Base-by-base conservation (phyloP, 2,888 invertebrate genomes). In the Eulithis testata region DNA sequence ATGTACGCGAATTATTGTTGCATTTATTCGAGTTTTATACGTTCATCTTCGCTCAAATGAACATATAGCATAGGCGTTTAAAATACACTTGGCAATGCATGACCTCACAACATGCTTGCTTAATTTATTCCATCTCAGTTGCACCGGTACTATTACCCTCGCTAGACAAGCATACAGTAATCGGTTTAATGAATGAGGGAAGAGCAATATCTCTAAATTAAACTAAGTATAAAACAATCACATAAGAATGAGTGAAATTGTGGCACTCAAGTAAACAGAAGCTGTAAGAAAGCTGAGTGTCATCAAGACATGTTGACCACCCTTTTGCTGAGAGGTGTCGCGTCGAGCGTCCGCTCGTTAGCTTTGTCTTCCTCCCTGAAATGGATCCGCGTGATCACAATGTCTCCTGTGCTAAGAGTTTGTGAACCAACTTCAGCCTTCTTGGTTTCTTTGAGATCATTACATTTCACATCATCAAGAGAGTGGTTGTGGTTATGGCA, bases 381-480 rank as follows among this genome's bases (percentile, higher is more conserved):
- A 76, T 93, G 93, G 79, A 98, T 97, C 88, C 97, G 96, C 52
- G 97, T 98, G 78, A 98, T 97, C 61, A 98, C 98, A 80, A 98
- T 97, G 85, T 98, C 98, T 57, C 98, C 98, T 14, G 98, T 98
- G 84, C 97, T 97, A 54, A 97, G 93, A 2, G 98, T 98, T 89
- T 98, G 98, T 65, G 96, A 96, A 43, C 95, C 95, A 66, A 95
- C 94, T 75, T 95, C 95, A 9, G 83, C 71, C 72, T 90, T 89
- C 82, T 89, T 89, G 70, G 82, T 85, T 85, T 91, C 89, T 83
- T 90, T 85, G 90, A 93, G 81, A 88, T 89, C 81, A 85, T 89
- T 88, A 82, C 88, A 89, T 76, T 88, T 90, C 45, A 81, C 81
- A 68, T 89, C 86, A 49, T 88, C 89, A 69, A 86, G 84, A 73